A percentile compares a stretch with the other conserved stretches of the same genome.
These are phyloP conservation scores for Drosophila algonquin DNA, from an alignment of 2,888 invertebrate genomes.

Conservation along the genomic window DNA sequence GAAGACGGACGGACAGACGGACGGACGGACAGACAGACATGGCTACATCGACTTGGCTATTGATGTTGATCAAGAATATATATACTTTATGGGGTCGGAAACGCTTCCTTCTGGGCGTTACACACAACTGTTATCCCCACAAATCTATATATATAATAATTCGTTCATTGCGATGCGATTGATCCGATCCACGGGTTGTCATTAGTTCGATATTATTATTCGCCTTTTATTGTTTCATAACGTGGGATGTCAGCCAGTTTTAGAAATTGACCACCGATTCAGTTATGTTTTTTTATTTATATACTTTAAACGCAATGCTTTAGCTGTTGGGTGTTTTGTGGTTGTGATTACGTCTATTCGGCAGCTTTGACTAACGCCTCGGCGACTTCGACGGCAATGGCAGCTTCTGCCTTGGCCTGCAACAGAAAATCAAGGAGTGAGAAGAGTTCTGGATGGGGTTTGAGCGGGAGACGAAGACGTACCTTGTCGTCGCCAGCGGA, in stretches of 20 bases:
- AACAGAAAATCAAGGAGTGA: constrained; percentile 64
- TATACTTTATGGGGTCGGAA: no score
- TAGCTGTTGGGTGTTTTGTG: constrained; percentile 44
- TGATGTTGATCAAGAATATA: no score
- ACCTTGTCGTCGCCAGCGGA: constrained; percentile 93
- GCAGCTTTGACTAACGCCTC: constrained; percentile 96
- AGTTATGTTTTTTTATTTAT: constrained; percentile 53
- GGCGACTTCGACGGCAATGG: constrained; percentile 96
- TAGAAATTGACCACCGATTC: constrained; percentile 33
- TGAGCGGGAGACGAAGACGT: constrained; percentile 54
- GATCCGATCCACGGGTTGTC: constrained; percentile 36
- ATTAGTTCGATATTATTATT: constrained; percentile 62
- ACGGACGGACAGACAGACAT: no score
- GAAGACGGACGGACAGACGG: no score
- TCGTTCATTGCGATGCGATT: constrained; percentile 21
- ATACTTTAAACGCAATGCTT: constrained; percentile 58
- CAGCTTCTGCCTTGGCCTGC: constrained; percentile 93
- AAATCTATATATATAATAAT: no score
- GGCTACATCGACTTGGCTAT: no score
- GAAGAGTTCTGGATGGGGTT: not conserved
- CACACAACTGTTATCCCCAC: no score
- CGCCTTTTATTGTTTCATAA: constrained; percentile 76
- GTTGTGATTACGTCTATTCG: constrained; percentile 84
- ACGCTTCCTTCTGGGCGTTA: no score
- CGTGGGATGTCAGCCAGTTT: constrained; percentile 30